Base-by-base conservation (phyloP, 2,888 invertebrate species). In the Hirudinaria manillensis region DNA sequence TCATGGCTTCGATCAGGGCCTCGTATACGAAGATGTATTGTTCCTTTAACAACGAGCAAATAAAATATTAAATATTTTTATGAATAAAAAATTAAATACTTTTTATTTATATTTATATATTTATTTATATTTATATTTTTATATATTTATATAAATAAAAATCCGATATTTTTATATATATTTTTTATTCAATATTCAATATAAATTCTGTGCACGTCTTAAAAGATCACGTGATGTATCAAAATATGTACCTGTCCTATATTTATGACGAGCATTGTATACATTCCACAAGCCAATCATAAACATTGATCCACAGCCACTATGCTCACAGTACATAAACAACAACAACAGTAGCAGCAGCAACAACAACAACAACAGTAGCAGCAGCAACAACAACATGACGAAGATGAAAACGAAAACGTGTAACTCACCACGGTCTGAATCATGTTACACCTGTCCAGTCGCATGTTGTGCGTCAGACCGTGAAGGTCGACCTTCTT, bases 401-500 rank as follows among this genome's bases (percentile, higher is more conserved):
- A 45, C 45, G 45, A 45, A 45, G 13, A 16, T n/a, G n/a, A 45
- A 45, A 45, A 45, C 13, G 1, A 45, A 45, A 45, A 45, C 45
- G 3, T 45, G 13, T 1, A 45, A 77, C 79, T 36, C 71, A 79
- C 81, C 76, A 79, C 78, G 51, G 81, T 81, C 75, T 82, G 82
- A 24, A 82, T 81, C 82, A 82, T 82, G 77, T 82, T 81, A 65
- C 81, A 80, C 21, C 82, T 71, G 77, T 80, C 79, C 27, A 78
- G 78, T 32, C 82, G 76, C 74, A 82, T 79, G 68, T 78, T 76
- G 77, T 78, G 78, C 4, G 80, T 79, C 66, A 80, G 78, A 65
- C 79, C 78, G 76, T 77, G 80, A 24, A 81, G 77, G 51, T 81
- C 81, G 1, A 81, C 78, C 70, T 76, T 74, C 0, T 76, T 77